Evolutionary conservation across 2,797 vertebrate genomes (phyloP), one percentile per base, ranked within the genome.

Genomic region (Vultur gryphus): DNA sequence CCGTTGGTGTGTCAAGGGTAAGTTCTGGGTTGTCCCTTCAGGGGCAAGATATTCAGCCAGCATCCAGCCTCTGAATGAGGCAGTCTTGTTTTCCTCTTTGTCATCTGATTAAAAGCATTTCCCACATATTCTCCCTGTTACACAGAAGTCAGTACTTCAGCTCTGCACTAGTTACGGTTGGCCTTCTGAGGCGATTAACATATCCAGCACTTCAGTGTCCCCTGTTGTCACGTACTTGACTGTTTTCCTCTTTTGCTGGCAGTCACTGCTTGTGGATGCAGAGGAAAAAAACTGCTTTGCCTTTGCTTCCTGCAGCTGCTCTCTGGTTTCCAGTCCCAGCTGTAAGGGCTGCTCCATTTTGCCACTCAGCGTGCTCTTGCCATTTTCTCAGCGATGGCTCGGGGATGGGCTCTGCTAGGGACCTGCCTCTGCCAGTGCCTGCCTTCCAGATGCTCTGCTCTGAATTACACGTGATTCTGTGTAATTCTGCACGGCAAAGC

Each of bases 131-230:
- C 49, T 55, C 4, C 17, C 31, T 52, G 31, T 57, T 28, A 26
- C 12, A 28, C 19, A 41, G 23, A 64, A 64, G 10, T n/a, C 49
- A 52, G 37, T 23, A 28, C 49, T 57, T 87, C 58, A 59, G 46
- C 71, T 91, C 49, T 64, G n/a, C 19, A 24, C 16, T 52, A 23
- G 23, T 25, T 79, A 51, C 1, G 3, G 12, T 52, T 4, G 2
- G 24, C 62, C 44, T 86, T 33, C 46, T 0, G 0, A 72, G 17
- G 14, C 1, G 5, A 57, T 57, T 49, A 76, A 69, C 6, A 8
- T 26, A 61, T 16, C 31, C 43, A 35, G 9, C 11, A 21, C 19
- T 76, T 87, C 41, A 64, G 17, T 31, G 49, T 52, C 25, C 16
- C n/a, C 39, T 7, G 17, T 49, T 75, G 54, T 76, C 31, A 39